Evolutionary conservation across 2,888 invertebrate species (phyloP).

Genomic region (Drosophila incognita): DNA sequence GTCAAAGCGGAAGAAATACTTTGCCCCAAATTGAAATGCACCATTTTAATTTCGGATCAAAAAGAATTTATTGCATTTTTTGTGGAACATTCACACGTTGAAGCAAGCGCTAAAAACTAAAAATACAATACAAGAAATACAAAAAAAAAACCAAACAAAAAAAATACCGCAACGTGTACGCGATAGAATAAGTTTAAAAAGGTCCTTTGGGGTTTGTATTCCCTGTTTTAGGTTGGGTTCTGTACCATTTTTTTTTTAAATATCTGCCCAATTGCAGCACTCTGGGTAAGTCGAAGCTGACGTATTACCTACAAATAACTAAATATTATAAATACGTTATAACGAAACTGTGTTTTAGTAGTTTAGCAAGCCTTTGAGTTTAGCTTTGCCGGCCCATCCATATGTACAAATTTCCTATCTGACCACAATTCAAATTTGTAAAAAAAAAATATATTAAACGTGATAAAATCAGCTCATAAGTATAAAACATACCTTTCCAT

Average conservation of each 20-base stretch:
- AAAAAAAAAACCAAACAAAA: slow-evolving; percentile 40
- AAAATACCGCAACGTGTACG: slow-evolving; percentile 58
- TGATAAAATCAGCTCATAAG: slow-evolving; percentile 11
- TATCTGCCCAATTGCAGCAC: slow-evolving; percentile 61
- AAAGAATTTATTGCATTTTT: slow-evolving; percentile 71
- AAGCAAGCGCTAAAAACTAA: slow-evolving; percentile 83
- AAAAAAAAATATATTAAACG: background rate
- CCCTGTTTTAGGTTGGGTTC: slow-evolving; percentile 38
- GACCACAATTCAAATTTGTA: slow-evolving; percentile 13
- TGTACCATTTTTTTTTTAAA: slow-evolving; percentile 50
- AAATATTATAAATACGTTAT: slow-evolving; percentile 53
- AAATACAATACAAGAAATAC: slow-evolving; percentile 49
- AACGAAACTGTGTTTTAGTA: slow-evolving; percentile 62
- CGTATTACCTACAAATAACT: slow-evolving; percentile 55
- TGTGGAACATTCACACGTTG: slow-evolving; percentile 85
- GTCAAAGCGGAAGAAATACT: slow-evolving; percentile 62
- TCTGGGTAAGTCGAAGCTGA: slow-evolving; percentile 72
- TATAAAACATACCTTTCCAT: slow-evolving; percentile 3
- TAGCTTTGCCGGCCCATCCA: slow-evolving; percentile 69
- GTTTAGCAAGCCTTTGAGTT: slow-evolving; percentile 70
- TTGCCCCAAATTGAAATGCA: slow-evolving; percentile 66
- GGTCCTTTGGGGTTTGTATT: slow-evolving; percentile 39
- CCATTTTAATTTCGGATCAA: slow-evolving; percentile 64
- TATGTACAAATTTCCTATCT: slow-evolving; percentile 49
- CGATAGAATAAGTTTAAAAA: slow-evolving; percentile 42